These are phyloP conservation scores for Hydrozoanthus tunicans DNA, from an alignment of 64 coral and sea anemone genomes.

Conservation along the genomic window DNA sequence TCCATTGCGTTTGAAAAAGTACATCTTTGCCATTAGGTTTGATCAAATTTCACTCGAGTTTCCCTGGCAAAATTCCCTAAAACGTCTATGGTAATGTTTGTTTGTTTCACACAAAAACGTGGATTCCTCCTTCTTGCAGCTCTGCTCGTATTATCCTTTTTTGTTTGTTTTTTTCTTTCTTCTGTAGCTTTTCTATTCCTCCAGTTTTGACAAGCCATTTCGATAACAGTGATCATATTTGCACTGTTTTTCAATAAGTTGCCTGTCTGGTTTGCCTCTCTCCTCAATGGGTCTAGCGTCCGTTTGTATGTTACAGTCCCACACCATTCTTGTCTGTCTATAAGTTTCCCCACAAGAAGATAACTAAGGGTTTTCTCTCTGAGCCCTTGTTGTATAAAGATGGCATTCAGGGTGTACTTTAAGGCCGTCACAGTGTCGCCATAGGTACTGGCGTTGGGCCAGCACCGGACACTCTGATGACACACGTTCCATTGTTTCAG, in stretches of 20 bases:
- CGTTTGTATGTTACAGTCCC: slow-evolving; percentile 37
- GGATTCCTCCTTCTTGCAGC: slow-evolving; percentile 38
- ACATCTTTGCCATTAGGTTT: background rate
- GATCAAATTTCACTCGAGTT: background rate
- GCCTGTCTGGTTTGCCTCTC: slow-evolving; percentile 17
- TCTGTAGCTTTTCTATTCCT: slow-evolving; percentile 44
- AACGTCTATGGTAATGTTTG: background rate
- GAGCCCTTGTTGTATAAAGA: no score
- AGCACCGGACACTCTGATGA: no score
- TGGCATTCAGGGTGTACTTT: no score
- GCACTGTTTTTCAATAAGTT: slow-evolving; percentile 17
- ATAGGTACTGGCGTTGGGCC: no score
- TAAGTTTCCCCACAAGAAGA: background rate
- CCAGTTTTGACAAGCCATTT: slow-evolving; percentile 38
- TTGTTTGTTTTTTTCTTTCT: slow-evolving; percentile 17
- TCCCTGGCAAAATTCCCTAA: background rate
- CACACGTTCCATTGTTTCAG: slow-evolving; percentile 24
- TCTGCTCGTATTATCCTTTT: slow-evolving; percentile 28
- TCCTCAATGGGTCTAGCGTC: slow-evolving; percentile 37
- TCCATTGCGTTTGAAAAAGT: background rate
- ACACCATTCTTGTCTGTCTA: slow-evolving; percentile 29
- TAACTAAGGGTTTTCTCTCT: background rate
- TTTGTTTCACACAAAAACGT: slow-evolving; percentile 21
- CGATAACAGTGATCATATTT: slow-evolving; percentile 35
- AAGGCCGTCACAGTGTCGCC: no score